Conservation (phyloP, 2,888 invertebrate genomes). For the Eristalinus sepulchralis region DNA sequence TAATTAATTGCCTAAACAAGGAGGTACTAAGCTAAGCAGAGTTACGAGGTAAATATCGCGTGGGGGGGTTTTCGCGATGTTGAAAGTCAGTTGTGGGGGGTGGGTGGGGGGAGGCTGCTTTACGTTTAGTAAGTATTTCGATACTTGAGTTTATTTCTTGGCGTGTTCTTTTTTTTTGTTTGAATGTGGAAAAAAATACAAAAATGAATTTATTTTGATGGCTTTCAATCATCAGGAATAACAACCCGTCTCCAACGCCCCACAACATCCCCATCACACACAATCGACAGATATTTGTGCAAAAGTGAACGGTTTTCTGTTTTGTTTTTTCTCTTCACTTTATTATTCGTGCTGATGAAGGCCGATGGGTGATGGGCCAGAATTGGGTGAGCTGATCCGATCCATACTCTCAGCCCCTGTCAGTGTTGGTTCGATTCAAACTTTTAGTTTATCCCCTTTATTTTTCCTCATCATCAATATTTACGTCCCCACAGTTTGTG, state of each 20-base stretch:
- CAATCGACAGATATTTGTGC: not conserved
- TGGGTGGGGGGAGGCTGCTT: not conserved
- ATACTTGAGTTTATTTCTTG: too few species aligned
- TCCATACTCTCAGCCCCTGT: constrained; percentile 20
- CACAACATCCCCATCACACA: not conserved
- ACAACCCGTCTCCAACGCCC: not conserved
- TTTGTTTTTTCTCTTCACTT: not conserved
- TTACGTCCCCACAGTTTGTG: not conserved
- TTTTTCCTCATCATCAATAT: constrained; percentile 18
- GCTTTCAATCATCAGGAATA: constrained; percentile 7
- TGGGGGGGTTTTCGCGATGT: not conserved
- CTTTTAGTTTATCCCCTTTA: not conserved
- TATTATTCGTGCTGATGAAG: not conserved
- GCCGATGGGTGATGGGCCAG: not conserved
- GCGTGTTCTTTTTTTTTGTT: not conserved
- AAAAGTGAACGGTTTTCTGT: not conserved
- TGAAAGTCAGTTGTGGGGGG: too few species aligned
- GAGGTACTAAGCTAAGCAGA: constrained; percentile 19
- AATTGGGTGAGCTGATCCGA: not conserved
- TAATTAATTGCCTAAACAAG: constrained; percentile 58
- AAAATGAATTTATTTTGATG: constrained; percentile 1
- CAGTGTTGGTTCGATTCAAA: constrained; percentile 9
- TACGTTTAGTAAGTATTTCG: not conserved
- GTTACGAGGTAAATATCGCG: not conserved
- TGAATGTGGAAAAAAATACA: constrained; percentile 11